A percentile compares a stretch with the other conserved stretches of the same genome.
Evolutionary conservation across 2,113 vertebrate genomes (phyloP).

Genomic region (Rhegmatorhina hoffmannsi): DNA sequence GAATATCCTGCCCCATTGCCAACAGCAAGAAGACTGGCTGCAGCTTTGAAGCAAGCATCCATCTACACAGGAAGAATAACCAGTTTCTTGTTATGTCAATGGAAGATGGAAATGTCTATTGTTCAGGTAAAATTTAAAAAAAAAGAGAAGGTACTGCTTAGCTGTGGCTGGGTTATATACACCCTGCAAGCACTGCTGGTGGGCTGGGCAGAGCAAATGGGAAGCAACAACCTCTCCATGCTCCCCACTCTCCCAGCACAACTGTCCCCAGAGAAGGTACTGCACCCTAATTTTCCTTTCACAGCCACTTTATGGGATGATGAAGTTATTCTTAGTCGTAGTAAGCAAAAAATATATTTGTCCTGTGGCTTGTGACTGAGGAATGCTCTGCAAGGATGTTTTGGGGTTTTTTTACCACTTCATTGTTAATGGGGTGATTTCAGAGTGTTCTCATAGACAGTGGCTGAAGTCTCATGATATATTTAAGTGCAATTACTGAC

Average conservation of each 20-base stretch:
- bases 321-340: not conserved
- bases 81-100: not conserved
- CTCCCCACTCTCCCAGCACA: not conserved
- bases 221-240: not conserved
- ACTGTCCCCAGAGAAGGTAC: not conserved
- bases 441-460: not conserved
- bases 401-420: not conserved
- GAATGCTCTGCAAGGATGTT: not conserved
- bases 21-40: not conserved
- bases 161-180: not conserved
- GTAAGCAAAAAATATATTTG: not conserved
- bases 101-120: not conserved
- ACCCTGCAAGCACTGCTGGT: not conserved
- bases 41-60: not conserved
- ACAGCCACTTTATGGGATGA: not conserved
- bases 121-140: not conserved
- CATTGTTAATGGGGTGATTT: not conserved
- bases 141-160: not conserved
- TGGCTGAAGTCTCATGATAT: not conserved
- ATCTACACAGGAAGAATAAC: not conserved
- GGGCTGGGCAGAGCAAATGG: accelerated
- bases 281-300: not conserved
- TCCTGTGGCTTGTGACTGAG: not conserved
- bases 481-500: slow-evolving; percentile 8
- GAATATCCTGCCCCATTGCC: not conserved